Conservation (phyloP, 2,797 vertebrate species). For the Platyrinchus mystaceus region DNA sequence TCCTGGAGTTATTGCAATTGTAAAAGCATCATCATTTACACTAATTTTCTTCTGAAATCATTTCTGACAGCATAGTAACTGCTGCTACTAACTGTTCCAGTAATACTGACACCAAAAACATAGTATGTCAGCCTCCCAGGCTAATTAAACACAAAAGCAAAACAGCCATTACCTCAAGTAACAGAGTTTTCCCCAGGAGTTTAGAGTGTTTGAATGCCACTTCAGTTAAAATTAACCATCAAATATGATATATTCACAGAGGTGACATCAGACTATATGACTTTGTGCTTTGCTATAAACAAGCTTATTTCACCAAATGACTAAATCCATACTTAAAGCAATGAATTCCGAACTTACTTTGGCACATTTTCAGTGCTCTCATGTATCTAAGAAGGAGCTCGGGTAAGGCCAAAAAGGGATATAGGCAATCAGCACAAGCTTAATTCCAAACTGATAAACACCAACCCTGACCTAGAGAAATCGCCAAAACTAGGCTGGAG, state of each 20-base stretch:
- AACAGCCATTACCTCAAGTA: neutral
- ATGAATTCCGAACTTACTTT: neutral
- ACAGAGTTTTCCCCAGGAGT: neutral
- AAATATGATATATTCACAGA: neutral
- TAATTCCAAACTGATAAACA: neutral
- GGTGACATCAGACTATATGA: neutral
- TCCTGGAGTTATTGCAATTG: neutral
- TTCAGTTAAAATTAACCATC: neutral
- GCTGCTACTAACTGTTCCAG: neutral
- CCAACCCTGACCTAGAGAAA: neutral
- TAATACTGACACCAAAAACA: neutral
- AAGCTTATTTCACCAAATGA: neutral
- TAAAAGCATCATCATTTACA: neutral
- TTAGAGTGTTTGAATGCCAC: neutral
- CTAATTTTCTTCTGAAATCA: neutral
- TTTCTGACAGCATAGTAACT: neutral
- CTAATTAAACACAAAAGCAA: neutral
- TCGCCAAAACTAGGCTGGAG: neutral
- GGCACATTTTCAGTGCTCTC: neutral
- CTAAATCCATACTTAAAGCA: neutral
- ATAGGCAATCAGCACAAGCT: neutral
- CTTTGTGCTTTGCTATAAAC: neutral
- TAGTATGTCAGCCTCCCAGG: neutral
- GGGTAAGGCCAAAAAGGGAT: neutral
- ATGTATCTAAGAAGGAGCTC: fast-evolving